Evolutionary conservation across 2,888 invertebrate genomes (phyloP), one percentile per base, ranked within the genome.

Genomic region (Hydraecia micacea): DNA sequence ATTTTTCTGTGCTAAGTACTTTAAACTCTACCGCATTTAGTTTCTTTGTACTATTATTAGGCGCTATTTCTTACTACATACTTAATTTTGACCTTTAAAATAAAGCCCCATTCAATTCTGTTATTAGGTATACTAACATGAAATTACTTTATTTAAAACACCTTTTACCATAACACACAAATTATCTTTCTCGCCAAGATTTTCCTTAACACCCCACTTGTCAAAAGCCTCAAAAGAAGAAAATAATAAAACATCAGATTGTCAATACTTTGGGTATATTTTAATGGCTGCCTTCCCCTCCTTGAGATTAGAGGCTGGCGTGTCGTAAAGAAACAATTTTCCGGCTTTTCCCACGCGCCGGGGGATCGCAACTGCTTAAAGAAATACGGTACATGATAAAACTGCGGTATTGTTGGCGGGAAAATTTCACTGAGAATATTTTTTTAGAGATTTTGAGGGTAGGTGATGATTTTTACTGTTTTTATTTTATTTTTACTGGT

Each of bases 251-350:
- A 95, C 94, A 94, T 93, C 95, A 94, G 92, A 93, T 93, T 94
- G 94, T 92, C 92, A 86, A 87, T 87, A 88, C 90, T 92, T 81
- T 86, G 81, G 83, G 86, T 87, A 87, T 86, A 87, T 89, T 89
- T 88, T 88, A 91, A 92, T 90, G 83, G 87, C 84, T 75, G 79
- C 82, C 3, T 89, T 88, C 90, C 91, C 91, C 89, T 83, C 85
- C 76, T 84, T 88, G 92, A 95, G 96, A 96, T 97, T 96, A 97
- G 95, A 95, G 94, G 93, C 92, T 91, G 95, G 95, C 94, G 96
- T 91, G 96, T 94, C 93, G 95, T 96, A 96, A 96, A 96, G 96
- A 96, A 97, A 96, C 96, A 96, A 96, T 97, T 96, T 96, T 92
- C 95, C 93, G 93, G 93, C 91, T 92, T 88, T 94, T 93, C 92